Percentiles rank a stretch among this genome's conserved stretches.
phyloP scores from a whole-genome alignment of 2,797 vertebrate species.

The Syngnathus rostellatus region DNA sequence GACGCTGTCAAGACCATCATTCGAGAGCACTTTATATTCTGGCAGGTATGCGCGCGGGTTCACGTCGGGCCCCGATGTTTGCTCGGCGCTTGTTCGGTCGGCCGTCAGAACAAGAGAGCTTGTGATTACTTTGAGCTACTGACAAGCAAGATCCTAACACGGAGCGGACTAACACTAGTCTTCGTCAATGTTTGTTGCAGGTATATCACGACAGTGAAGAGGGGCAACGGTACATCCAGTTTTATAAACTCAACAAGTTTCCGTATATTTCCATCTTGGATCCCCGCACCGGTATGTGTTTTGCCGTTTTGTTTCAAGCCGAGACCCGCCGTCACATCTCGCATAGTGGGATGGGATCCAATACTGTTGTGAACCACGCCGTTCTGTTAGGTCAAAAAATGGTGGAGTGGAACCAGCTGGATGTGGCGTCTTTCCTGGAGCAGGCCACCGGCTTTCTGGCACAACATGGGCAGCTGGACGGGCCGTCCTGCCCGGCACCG shows the following conservation, averaged over 20 bases:
- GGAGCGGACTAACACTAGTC: background rate
- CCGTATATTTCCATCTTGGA: constrained; percentile 98
- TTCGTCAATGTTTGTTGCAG: constrained; percentile 50
- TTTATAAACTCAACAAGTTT: constrained; percentile 97
- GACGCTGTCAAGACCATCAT: constrained; percentile 96
- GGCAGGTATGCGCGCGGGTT: constrained; percentile 77
- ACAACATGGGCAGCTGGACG: constrained; percentile 94
- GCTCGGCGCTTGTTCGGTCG: background rate
- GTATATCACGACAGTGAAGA: constrained; percentile 99
- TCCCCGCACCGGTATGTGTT: constrained; percentile 87
- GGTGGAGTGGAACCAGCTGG: constrained; percentile 96
- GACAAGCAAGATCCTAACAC: background rate
- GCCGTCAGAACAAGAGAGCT: background rate
- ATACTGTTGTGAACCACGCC: background rate
- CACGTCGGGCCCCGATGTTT: too few species aligned
- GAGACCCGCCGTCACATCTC: background rate
- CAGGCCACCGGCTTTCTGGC: constrained; percentile 92
- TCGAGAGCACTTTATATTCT: constrained; percentile 97
- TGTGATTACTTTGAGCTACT: background rate
- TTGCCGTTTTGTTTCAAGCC: too few species aligned
- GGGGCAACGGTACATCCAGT: constrained; percentile 97
- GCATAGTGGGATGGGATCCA: background rate
- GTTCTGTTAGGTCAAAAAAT: constrained; percentile 84
- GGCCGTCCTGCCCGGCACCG: constrained; percentile 85
- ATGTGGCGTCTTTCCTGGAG: constrained; percentile 92